Evolutionary conservation across 2,797 vertebrate species (phyloP).

Genomic region (Siniperca obscura): DNA sequence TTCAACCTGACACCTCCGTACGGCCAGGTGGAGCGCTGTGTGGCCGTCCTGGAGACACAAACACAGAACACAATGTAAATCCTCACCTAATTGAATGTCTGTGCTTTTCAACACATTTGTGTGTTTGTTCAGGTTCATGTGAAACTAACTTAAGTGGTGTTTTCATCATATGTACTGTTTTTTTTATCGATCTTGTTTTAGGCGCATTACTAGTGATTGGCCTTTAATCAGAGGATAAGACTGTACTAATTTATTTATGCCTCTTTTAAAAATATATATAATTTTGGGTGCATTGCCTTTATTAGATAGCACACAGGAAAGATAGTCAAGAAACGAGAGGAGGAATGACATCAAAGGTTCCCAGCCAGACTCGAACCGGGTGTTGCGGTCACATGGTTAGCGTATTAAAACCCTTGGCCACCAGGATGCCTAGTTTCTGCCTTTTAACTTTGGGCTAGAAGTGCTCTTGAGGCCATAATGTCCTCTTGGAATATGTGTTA

Average conservation of each 20-base stretch:
- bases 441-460: not conserved
- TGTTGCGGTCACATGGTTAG: not conserved
- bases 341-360: not conserved
- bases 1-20: conserved; percentile 94
- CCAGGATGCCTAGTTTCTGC: not conserved
- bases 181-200: not conserved
- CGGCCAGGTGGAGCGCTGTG: conserved; percentile 94
- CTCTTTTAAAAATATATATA: too few relatives aligned
- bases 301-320: not conserved
- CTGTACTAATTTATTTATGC: too few relatives aligned
- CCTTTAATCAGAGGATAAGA: not conserved
- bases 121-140: not conserved
- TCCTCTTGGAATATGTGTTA: not conserved
- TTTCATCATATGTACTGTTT: not conserved
- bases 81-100: not conserved
- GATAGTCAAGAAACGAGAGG: too few relatives aligned
- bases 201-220: not conserved
- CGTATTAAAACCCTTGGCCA: not conserved
- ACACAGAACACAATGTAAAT: not conserved
- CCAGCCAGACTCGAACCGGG: not conserved
- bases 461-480: not conserved
- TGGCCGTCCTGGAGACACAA: conserved; percentile 89
- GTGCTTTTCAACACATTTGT: not conserved
- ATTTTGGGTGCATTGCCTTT: too few relatives aligned
- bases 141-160: not conserved